These are phyloP conservation scores for Lobophora halterata DNA, from an alignment of 2,888 invertebrate genomes.

Conservation along the genomic window DNA sequence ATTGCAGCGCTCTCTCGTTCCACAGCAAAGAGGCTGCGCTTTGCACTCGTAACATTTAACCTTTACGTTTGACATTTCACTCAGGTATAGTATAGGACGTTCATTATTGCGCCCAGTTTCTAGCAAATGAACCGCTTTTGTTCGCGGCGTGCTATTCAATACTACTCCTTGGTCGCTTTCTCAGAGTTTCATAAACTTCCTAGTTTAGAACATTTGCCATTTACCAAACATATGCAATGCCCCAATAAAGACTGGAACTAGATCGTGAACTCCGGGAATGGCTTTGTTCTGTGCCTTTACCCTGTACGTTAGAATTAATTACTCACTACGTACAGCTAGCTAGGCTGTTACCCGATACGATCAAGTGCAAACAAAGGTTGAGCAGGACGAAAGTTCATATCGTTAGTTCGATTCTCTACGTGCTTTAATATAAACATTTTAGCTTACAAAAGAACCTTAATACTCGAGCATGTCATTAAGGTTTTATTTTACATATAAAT, in stretches of 20 bases:
- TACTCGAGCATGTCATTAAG: too few species aligned
- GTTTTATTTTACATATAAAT: too few species aligned
- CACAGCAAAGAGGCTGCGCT: constrained; percentile 34
- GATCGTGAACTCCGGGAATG: constrained; percentile 52
- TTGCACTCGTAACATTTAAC: constrained; percentile 68
- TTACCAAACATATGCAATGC: constrained; percentile 59
- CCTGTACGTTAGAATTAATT: constrained; percentile 50
- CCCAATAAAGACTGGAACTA: constrained; percentile 56
- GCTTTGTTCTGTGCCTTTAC: constrained; percentile 52
- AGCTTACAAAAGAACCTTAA: constrained; percentile 4
- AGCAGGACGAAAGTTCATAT: constrained; percentile 13
- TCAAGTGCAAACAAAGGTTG: constrained; percentile 22
- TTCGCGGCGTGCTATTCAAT: constrained; percentile 61
- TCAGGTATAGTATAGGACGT: constrained; percentile 58
- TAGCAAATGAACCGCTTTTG: constrained; percentile 73
- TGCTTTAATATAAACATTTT: constrained; percentile 2
- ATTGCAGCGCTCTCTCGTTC: constrained; percentile 5
- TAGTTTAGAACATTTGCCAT: constrained; percentile 63
- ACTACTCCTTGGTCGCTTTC: constrained; percentile 62
- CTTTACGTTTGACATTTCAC: constrained; percentile 74
- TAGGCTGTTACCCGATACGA: constrained; percentile 23
- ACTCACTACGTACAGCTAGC: constrained; percentile 28
- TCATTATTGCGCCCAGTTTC: constrained; percentile 69
- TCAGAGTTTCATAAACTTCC: constrained; percentile 67
- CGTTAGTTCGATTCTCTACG: constrained; percentile 1